Base-by-base conservation (phyloP, 2,113 vertebrate genomes). In the Scomber japonicus region DNA sequence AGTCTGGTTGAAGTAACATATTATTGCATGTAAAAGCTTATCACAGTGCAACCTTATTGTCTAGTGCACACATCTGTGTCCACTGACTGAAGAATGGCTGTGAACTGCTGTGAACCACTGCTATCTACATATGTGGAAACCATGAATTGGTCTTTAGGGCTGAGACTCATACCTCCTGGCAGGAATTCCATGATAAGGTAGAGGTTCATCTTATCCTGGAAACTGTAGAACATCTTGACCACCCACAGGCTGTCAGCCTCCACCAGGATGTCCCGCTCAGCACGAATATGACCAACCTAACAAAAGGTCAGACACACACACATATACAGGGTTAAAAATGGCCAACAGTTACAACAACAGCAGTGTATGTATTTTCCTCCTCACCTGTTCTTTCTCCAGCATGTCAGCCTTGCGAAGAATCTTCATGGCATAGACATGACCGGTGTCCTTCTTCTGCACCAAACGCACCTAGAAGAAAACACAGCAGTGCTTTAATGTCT, bases 111-210 rank as follows among this genome's bases (percentile, higher is more conserved):
- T 35, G 31, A 27, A 6, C 31, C 4, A 35, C 31, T 6, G 31
- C 31, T 35, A 35, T 35, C 31, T 7, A 6, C 35, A 40, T 7
- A 40, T 7, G 35, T 9, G 35, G 35, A 40, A 1, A 40, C 8
- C 5, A 40, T 40, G 35, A 40, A 40, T 40, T 40, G 35, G 35
- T 40, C 8, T 1, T 14, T 53, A 17, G 9, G 2, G 17, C 24
- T 27, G 63, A 27, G 48, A 1, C 12, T 60, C 19, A 1, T 94
- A 99, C 98, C 98, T 97, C 98, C 98, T 61, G 98, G 98, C 76
- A 99, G 94, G 89, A 99, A 99, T 93, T 99, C 98, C 98, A 99
- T 99, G 93, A 99, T 98, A 86, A 99, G 96, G 94, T 99, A 99
- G 81, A 99, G 98, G 94, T 99, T 99, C 93, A 99, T 94, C 89